Evolutionary conservation across 1,140 invertebrate species (phyloP).

Genomic region (Leptonema lineaticorne): DNA sequence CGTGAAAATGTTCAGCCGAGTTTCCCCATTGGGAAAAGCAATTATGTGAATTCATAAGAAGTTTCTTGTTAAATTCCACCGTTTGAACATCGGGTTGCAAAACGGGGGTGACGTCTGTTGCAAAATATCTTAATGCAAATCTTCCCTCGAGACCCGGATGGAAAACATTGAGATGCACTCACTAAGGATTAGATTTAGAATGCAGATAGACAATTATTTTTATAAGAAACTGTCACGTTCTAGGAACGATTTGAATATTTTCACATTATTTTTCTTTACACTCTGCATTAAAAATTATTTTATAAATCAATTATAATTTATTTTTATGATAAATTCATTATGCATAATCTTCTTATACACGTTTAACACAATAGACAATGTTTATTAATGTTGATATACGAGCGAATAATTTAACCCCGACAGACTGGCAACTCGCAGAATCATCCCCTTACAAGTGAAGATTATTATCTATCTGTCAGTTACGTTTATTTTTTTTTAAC

Average conservation of each 20-base stretch:
- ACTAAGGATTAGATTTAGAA: slow-evolving; percentile 5
- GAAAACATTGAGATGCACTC: slow-evolving; percentile 17
- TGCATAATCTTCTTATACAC: no score
- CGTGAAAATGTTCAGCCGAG: slow-evolving; percentile 9
- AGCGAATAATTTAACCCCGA: no score
- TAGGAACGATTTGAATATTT: neutral
- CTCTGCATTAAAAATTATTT: no score
- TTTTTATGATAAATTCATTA: no score
- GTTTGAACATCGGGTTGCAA: neutral
- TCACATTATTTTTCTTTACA: no score
- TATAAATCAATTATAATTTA: no score
- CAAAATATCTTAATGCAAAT: slow-evolving; percentile 19
- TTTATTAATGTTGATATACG: no score
- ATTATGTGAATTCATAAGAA: slow-evolving; percentile 18
- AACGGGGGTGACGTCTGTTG: slow-evolving; percentile 17
- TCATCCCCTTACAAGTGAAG: no score
- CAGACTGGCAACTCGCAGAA: no score
- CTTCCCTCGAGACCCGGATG: neutral
- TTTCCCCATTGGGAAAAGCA: slow-evolving; percentile 14
- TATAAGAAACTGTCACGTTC: neutral
- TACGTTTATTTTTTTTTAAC: neutral
- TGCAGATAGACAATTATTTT: neutral
- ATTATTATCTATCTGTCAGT: neutral
- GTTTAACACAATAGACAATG: no score
- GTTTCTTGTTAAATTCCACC: slow-evolving; percentile 11